Percentiles rank a stretch among this genome's conserved stretches.
phyloP scores from a whole-genome alignment of 2,797 vertebrate genomes.

The Anisognathus igniventris region DNA sequence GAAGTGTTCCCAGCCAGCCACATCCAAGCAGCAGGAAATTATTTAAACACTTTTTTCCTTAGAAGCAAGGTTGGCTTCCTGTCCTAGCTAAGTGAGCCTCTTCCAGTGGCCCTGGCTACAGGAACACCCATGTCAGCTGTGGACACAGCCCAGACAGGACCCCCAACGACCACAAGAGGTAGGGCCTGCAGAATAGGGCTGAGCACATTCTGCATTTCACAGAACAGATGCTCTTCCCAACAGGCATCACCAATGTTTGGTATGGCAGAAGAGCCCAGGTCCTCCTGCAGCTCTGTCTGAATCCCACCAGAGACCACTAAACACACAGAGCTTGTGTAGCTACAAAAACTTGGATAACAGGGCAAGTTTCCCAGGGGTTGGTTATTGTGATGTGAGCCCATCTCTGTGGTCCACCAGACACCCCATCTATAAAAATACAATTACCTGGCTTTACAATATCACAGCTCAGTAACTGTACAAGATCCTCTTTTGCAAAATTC shows the following conservation, averaged over 20 bases:
- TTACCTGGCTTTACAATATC: neutral
- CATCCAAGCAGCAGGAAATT: neutral
- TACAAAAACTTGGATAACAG: neutral
- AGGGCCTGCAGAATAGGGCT: neutral
- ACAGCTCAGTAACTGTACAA: neutral
- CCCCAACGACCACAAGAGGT: too few species aligned
- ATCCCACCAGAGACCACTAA: neutral
- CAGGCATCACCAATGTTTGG: accelerated
- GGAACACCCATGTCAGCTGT: accelerated
- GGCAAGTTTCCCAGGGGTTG: neutral
- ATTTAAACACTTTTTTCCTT: neutral
- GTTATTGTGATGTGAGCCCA: neutral
- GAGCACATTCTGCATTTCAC: neutral
- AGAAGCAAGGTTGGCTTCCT: neutral
- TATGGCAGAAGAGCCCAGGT: neutral
- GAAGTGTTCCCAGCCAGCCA: neutral
- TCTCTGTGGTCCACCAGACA: neutral
- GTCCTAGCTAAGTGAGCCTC: neutral
- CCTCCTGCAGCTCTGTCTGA: neutral
- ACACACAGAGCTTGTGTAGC: accelerated
- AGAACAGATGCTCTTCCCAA: neutral
- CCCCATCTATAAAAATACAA: neutral
- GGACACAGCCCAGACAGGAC: neutral
- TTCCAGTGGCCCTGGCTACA: accelerated
- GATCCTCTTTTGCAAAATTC: neutral